Percentiles rank a stretch among this genome's conserved stretches.
phyloP scores from a whole-genome alignment of 2,888 invertebrate species.

The Volucella bombylans region DNA sequence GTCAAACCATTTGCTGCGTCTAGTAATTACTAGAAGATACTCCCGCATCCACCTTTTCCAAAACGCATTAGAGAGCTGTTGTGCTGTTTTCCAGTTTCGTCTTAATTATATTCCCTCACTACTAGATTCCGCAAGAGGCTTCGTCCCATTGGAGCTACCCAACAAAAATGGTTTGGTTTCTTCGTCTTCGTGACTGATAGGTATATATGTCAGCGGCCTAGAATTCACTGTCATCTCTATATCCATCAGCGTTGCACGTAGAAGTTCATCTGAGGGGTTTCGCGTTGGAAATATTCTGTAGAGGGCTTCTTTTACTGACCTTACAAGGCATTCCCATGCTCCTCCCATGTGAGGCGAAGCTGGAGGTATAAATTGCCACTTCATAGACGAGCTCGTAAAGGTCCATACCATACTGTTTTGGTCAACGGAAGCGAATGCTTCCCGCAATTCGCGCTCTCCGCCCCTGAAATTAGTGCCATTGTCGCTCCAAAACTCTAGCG shows the following conservation, averaged over 20 bases:
- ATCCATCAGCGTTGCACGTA: background rate
- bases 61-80: constrained; percentile 44
- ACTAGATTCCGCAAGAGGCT: too few relatives aligned
- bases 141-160: too few relatives aligned
- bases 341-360: constrained; percentile 71
- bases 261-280: constrained; percentile 67
- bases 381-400: constrained; percentile 32
- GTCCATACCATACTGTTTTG: constrained; percentile 8
- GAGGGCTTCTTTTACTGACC: constrained; percentile 37
- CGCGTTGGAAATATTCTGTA: constrained; percentile 44
- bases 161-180: background rate
- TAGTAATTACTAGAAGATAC: constrained; percentile 70
- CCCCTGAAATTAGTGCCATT: constrained; percentile 48
- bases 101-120: too few relatives aligned
- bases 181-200: background rate
- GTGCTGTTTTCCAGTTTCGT: too few relatives aligned
- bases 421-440: constrained; percentile 6
- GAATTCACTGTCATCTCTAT: background rate
- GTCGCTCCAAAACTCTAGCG: constrained; percentile 32
- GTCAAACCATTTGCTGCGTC: constrained; percentile 64
- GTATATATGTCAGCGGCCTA: background rate
- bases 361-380: constrained; percentile 74
- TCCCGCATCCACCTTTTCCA: constrained; percentile 74
- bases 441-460: constrained; percentile 18
- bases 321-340: constrained; percentile 61